Percentiles rank a stretch among this genome's conserved stretches.
These are phyloP conservation scores for Notothenia coriiceps DNA, from an alignment of 2,113 vertebrate species.

Conservation along the genomic window DNA sequence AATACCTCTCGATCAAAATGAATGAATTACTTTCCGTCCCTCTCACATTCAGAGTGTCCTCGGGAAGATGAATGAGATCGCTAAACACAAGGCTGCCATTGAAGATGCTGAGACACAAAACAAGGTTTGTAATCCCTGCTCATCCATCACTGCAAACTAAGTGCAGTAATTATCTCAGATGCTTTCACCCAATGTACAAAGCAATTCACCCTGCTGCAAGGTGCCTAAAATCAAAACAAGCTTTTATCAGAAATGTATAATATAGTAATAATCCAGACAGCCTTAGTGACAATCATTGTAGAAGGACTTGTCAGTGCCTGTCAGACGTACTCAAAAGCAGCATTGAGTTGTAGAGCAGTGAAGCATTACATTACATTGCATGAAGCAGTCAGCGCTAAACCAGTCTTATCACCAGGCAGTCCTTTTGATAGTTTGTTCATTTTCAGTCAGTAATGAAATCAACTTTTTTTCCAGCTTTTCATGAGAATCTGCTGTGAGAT, in stretches of 20 bases:
- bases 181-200: background rate
- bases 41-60: slow-evolving; percentile 88
- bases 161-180: background rate
- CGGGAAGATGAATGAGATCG: slow-evolving; percentile 96
- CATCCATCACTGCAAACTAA: background rate
- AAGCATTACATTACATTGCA: too few relatives aligned
- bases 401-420: background rate
- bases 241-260: background rate
- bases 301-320: background rate
- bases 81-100: slow-evolving; percentile 93
- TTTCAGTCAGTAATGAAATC: background rate
- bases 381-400: background rate
- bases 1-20: background rate
- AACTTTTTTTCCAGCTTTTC: background rate
- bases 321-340: background rate
- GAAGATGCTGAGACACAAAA: slow-evolving; percentile 95
- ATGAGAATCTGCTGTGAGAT: background rate
- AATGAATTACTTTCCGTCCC: background rate
- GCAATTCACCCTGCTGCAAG: background rate
- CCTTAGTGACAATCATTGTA: background rate
- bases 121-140: slow-evolving; percentile 84
- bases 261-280: background rate
- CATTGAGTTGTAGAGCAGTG: background rate
- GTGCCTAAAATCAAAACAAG: background rate
- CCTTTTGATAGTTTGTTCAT: background rate